Evolutionary conservation across 2,888 invertebrate genomes (phyloP).

Genomic region (Stictocephala bisonia): DNA sequence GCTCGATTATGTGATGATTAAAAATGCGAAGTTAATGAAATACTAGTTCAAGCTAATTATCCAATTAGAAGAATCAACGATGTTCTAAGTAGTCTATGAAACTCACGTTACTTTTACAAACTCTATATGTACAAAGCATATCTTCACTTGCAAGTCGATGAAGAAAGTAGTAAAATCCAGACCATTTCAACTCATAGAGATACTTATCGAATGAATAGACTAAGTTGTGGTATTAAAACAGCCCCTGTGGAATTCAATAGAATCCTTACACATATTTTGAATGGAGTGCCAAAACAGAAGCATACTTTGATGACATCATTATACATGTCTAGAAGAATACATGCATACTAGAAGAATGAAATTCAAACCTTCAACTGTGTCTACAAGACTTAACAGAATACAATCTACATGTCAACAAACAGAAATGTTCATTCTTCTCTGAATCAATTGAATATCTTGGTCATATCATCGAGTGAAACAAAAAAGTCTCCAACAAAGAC

Average conservation of each 20-base stretch:
- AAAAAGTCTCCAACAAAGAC: conserved; percentile 46
- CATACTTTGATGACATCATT: conserved; percentile 56
- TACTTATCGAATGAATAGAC: conserved; percentile 13
- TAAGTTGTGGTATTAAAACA: conserved; percentile 42
- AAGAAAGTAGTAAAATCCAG: conserved; percentile 41
- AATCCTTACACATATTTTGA: conserved; percentile 45
- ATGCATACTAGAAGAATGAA: conserved; percentile 50
- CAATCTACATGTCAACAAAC: conserved; percentile 46
- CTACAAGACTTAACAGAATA: conserved; percentile 3
- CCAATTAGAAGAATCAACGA: conserved; percentile 52
- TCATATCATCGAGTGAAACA: conserved; percentile 43
- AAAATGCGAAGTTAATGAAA: conserved; percentile 56
- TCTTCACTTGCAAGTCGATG: conserved; percentile 48
- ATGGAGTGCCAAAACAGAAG: conserved; percentile 8
- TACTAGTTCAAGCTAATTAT: conserved; percentile 53
- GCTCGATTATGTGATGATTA: conserved; percentile 54
- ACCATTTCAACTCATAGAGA: conserved; percentile 47
- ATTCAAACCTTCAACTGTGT: background rate
- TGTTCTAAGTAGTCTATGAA: conserved; percentile 45
- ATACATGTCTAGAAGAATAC: too few relatives aligned
- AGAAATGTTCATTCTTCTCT: conserved; percentile 48
- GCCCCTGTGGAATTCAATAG: conserved; percentile 49
- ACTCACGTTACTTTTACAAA: conserved; percentile 50
- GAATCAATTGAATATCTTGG: conserved; percentile 45
- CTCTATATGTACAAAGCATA: conserved; percentile 55